Percentiles rank a stretch among this genome's conserved stretches.
Conservation (phyloP, 2,113 vertebrate species). For the Semicossyphus pulcher region DNA sequence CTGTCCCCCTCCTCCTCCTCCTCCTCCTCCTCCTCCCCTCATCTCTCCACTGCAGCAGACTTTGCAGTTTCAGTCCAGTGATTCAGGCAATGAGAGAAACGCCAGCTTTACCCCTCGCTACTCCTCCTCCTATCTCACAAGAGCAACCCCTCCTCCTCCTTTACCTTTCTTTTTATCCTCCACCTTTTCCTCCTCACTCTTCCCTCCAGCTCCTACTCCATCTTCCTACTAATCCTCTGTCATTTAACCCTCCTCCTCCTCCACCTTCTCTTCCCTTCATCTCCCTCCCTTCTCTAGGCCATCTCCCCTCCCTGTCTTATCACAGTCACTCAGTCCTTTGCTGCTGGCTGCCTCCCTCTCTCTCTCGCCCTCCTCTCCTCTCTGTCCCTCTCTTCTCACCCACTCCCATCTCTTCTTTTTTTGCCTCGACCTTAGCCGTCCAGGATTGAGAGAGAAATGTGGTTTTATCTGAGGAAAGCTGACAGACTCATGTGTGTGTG, state of each 20-base stretch:
- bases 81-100: slow-evolving; percentile 76
- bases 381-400: not conserved
- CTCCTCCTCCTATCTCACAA: slow-evolving; percentile 52
- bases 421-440: slow-evolving; percentile 13
- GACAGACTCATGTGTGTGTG: slow-evolving; percentile 19
- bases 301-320: slow-evolving; percentile 62
- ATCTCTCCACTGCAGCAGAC: slow-evolving; percentile 74
- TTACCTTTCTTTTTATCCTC: not conserved
- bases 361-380: not conserved
- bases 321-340: slow-evolving; percentile 67
- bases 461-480: slow-evolving; percentile 43
- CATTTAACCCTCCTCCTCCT: slow-evolving; percentile 43
- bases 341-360: slow-evolving; percentile 36
- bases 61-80: slow-evolving; percentile 77
- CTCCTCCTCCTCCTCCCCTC: not conserved
- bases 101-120: slow-evolving; percentile 53
- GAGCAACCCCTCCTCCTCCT: slow-evolving; percentile 23
- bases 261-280: slow-evolving; percentile 43
- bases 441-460: slow-evolving; percentile 42
- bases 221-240: slow-evolving; percentile 72
- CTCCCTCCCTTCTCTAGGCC: slow-evolving; percentile 49
- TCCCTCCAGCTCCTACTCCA: slow-evolving; percentile 46
- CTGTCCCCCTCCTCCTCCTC: not conserved
- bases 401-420: not conserved
- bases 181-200: slow-evolving; percentile 35